Conservation (phyloP, 2,113 vertebrate genomes). For the Cephalophus harveyi region DNA sequence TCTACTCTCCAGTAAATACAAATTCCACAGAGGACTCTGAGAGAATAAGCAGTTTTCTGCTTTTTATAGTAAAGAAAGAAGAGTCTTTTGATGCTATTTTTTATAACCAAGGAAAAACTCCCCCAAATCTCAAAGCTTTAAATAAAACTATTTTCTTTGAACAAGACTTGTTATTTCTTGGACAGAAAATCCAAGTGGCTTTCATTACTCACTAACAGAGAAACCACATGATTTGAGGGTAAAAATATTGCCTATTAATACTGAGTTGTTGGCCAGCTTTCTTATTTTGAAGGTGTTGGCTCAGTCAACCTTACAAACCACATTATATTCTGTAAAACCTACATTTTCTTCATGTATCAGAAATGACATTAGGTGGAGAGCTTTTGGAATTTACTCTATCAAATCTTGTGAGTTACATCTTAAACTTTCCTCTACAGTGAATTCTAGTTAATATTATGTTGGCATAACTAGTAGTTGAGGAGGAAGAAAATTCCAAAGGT, state of each 20-base stretch:
- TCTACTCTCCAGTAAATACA: not conserved
- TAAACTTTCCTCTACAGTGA: not conserved
- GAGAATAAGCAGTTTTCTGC: not conserved
- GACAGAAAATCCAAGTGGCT: conserved; percentile 28
- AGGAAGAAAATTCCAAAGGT: not conserved
- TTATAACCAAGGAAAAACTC: not conserved
- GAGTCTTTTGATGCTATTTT: conserved; percentile 4
- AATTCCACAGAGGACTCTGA: not conserved
- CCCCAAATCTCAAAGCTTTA: conserved; percentile 36
- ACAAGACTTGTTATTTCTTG: conserved; percentile 39
- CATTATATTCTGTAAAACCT: not conserved
- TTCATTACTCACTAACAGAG: conserved; percentile 31
- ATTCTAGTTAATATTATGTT: not conserved
- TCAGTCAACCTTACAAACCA: not conserved
- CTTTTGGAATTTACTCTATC: not conserved
- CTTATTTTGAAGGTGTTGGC: not conserved
- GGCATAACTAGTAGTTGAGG: not conserved
- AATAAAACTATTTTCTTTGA: conserved; percentile 48
- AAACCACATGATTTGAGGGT: not conserved
- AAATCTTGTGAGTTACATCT: not conserved
- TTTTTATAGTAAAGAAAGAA: conserved; percentile 42
- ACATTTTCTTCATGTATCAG: not conserved
- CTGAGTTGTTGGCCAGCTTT: not conserved
- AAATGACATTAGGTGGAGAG: not conserved
- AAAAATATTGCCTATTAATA: not conserved